phyloP scores from a whole-genome alignment of 2,888 invertebrate species.

The Sphaerophoria taeniata region DNA sequence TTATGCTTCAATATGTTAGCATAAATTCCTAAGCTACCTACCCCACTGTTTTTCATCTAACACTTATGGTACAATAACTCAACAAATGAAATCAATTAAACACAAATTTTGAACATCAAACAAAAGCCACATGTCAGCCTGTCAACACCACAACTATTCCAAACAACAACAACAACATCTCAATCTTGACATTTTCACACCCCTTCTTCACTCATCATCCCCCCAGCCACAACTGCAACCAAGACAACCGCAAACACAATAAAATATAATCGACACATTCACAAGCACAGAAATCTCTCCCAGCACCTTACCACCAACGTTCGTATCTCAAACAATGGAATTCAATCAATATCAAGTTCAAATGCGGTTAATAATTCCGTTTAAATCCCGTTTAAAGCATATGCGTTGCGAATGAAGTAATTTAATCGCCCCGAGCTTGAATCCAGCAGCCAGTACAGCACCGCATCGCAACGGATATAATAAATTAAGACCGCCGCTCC shows the following conservation, averaged over 20 bases:
- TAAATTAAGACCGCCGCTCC: constrained; percentile 57
- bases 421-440: constrained; percentile 56
- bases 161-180: constrained; percentile 7
- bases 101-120: constrained; percentile 1
- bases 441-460: constrained; percentile 12
- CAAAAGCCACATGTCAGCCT: constrained; percentile 35
- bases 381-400: constrained; percentile 14
- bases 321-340: constrained; percentile 12
- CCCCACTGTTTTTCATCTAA: too few relatives aligned
- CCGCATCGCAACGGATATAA: constrained; percentile 65
- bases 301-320: too few relatives aligned
- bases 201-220: neutral
- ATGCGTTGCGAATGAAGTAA: constrained; percentile 55
- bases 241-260: constrained; percentile 18
- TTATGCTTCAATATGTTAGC: too few relatives aligned
- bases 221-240: neutral
- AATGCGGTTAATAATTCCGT: constrained; percentile 69
- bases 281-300: too few relatives aligned
- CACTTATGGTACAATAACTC: neutral
- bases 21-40: too few relatives aligned
- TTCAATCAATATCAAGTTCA: constrained; percentile 73
- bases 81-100: constrained; percentile 41
- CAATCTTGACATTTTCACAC: neutral
- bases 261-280: neutral
- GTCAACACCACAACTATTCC: constrained; percentile 20